Percentiles rank a stretch among this genome's conserved stretches.
These are phyloP conservation scores for Glareola pratincola DNA, from an alignment of 2,113 vertebrate species.

Conservation along the genomic window DNA sequence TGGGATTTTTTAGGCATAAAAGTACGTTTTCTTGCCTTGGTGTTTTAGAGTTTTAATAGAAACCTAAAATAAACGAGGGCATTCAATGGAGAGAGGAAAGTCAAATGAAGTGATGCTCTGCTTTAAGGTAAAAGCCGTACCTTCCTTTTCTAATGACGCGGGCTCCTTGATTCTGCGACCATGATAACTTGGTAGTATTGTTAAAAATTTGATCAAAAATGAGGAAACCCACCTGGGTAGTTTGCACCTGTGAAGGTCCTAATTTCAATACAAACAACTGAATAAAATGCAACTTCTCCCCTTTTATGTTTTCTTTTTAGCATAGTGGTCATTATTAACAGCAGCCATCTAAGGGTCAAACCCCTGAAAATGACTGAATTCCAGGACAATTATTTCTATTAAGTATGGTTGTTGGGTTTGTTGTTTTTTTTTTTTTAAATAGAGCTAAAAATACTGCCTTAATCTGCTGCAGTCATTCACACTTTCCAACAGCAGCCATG, in stretches of 20 bases:
- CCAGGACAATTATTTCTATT: background rate
- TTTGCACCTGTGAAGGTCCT: background rate
- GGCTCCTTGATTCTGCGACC: background rate
- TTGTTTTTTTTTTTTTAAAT: background rate
- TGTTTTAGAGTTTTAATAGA: background rate
- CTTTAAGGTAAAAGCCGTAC: background rate
- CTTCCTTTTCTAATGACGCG: accelerated
- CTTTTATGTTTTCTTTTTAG: background rate
- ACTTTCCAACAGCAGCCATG: background rate
- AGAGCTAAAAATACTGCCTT: background rate
- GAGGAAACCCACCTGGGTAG: background rate
- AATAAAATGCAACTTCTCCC: background rate
- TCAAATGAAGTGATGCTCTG: background rate
- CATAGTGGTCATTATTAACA: background rate
- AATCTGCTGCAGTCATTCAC: background rate
- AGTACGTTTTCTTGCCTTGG: background rate
- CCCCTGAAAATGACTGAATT: background rate
- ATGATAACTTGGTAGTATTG: background rate
- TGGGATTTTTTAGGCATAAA: background rate
- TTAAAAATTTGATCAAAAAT: background rate
- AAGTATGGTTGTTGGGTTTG: background rate
- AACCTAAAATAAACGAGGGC: background rate
- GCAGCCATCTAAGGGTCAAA: background rate
- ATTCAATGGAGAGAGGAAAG: background rate
- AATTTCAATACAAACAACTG: background rate